Evolutionary conservation across 2,797 vertebrate species (phyloP), one percentile per base, ranked within the genome.

Genomic region (Staurois parvus): DNA sequence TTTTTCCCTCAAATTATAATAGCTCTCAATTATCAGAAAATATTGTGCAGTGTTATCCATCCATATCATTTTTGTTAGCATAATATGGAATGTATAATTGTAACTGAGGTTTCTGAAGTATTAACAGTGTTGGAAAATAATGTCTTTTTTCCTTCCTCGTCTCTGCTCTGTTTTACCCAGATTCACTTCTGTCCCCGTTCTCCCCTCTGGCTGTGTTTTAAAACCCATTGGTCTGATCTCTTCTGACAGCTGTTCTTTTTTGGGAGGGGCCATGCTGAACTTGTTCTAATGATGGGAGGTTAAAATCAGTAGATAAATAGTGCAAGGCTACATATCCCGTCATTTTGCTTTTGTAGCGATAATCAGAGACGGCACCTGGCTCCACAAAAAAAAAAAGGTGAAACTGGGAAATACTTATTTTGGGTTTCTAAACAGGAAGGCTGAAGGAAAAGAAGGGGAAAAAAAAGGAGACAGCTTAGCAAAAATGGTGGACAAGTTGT

Each of bases 211-310:
- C 82, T 17, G 37, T 79, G 52, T 69, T 78, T 42, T 45, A 74
- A 29, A 75, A 66, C 32, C 13, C 69, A 84, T 24, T 91, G 91
- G 88, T 80, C 91, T 94, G 94, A 94, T 94, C 85, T 84, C 82
- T 79, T 90, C 90, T 92, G 94, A 95, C 94, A 95, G 93, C 88
- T 88, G 92, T 88, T 90, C 77, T 76, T 77, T n/a, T 69, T 69
- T 40, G 72, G 84, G 86, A 83, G 81, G 81, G 80, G 84, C 34
- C 28, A n/a, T 40, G 83, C 21, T 68, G 24, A 70, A 32, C 24
- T 73, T 29, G 80, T 72, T 66, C 72, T 42, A 64, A 59, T 4
- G 5, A 64, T 37, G 8, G 13, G 79, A 59, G 80, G 40, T 32
- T 67, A 11, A n/a, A 24, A 28, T 30, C 9, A 28, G 19, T 67